Base-by-base conservation (phyloP, 2,113 vertebrate genomes). In the Ictidomys tridecemlineatus region DNA sequence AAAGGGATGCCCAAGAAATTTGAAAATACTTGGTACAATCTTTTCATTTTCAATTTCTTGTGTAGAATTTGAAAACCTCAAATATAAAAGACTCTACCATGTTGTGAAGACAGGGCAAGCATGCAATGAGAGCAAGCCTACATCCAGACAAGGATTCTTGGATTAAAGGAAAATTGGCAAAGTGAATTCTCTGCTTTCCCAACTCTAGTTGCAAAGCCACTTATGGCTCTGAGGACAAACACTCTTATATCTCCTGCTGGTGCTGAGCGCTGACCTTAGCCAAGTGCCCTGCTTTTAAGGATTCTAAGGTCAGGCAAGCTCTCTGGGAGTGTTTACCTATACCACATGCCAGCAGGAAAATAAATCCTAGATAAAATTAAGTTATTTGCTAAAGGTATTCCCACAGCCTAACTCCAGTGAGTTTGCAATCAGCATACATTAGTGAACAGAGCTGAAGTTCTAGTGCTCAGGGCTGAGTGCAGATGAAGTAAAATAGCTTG, bases 81-180 rank as follows among this genome's bases (percentile, higher is more conserved):
- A 14, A 1, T 63, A 0, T 13, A 14, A 80, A n/a, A 24, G 0
- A 13, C 16, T 42, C 37, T 79, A 7, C n/a, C 3, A 2, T 30
- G 17, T 61, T 22, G 1, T 30, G 58, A 53, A 65, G 5, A 69
- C 20, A 16, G 9, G 26, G 12, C 11, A 13, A 51, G 48, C 48
- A 51, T 13, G 48, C 48, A 51, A 51, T 12, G 48, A 51, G 48
- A 13, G 48, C 24, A 92, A 48, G 5, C 7, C 12, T 70, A 34
- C 65, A 58, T 39, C 11, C 58, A 53, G 0, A 26, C 3, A 1
- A 22, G 22, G 22, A 28, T 12, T 87, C 20, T 70, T 30, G 72
- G 56, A 79, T 73, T 22, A 1, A 73, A 72, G 32, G 58, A 87
- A 65, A 37, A 67, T 45, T 76, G 30, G 45, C 48, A 48, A 1